A percentile compares a stretch with the other conserved stretches of the same genome.
Evolutionary conservation across 30 jellyfish, hydroid and myxozoan species (phyloP).

Genomic region (Mastigias papua): DNA sequence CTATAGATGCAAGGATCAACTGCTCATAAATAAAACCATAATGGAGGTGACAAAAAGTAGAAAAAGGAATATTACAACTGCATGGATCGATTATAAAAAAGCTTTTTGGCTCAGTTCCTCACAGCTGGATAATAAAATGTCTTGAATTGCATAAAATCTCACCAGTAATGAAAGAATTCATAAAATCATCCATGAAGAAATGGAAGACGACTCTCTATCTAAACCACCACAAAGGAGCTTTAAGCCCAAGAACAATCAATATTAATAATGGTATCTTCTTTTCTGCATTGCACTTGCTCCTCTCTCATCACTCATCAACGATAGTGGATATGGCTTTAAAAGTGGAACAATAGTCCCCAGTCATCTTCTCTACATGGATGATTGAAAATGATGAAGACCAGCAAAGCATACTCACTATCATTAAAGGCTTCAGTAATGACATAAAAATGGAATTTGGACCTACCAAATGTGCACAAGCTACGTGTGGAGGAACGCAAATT

Average conservation of each 20-base stretch:
- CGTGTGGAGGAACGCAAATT: no score
- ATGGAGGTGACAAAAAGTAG: not conserved
- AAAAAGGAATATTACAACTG: no score
- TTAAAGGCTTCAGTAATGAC: no score
- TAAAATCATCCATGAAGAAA: not conserved
- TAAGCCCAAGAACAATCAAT: not conserved
- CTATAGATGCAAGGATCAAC: not conserved
- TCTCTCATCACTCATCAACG: no score
- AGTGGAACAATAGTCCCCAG: no score
- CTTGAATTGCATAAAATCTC: not conserved
- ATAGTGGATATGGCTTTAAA: no score
- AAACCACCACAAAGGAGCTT: not conserved
- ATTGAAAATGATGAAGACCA: no score
- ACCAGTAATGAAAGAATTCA: not conserved
- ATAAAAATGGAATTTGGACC: no score
- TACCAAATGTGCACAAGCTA: no score
- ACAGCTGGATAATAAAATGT: not conserved
- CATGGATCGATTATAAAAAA: not conserved
- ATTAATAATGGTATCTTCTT: not conserved
- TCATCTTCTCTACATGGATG: no score
- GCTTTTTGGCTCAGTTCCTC: not conserved
- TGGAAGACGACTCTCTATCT: not conserved
- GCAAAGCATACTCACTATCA: no score
- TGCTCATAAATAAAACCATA: not conserved
- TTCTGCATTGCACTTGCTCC: not conserved